Percentiles rank a stretch among this genome's conserved stretches.
Evolutionary conservation across 2,113 vertebrate species (phyloP).

Genomic region (Danio rerio): GRCz12tu NC_133189.1:38335501-38336000

Average conservation of each 20-base stretch:
- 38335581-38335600: conserved; percentile 79
- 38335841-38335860: conserved; percentile 71
- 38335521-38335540: conserved; percentile 75
- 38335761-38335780: conserved; percentile 64
- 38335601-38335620: conserved; percentile 83
- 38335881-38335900: conserved; percentile 76
- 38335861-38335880: conserved; percentile 69
- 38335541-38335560: conserved; percentile 79
- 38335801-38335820: conserved; percentile 77
- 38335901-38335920: conserved; percentile 79
- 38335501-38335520: conserved; percentile 81
- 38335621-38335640: conserved; percentile 74
- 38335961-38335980: conserved; percentile 65
- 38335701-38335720: conserved; percentile 73
- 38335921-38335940: conserved; percentile 66
- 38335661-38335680: conserved; percentile 65
- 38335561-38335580: conserved; percentile 78
- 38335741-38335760: conserved; percentile 70
- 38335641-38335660: conserved; percentile 74
- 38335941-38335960: conserved; percentile 63
- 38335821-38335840: conserved; percentile 76
- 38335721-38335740: conserved; percentile 76
- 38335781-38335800: conserved; percentile 74
- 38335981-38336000: conserved; percentile 58
- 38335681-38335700: conserved; percentile 77